Percentiles rank a stretch among this genome's conserved stretches.
Conservation (phyloP, 2,113 vertebrate species). For the Alosa alosa region DNA sequence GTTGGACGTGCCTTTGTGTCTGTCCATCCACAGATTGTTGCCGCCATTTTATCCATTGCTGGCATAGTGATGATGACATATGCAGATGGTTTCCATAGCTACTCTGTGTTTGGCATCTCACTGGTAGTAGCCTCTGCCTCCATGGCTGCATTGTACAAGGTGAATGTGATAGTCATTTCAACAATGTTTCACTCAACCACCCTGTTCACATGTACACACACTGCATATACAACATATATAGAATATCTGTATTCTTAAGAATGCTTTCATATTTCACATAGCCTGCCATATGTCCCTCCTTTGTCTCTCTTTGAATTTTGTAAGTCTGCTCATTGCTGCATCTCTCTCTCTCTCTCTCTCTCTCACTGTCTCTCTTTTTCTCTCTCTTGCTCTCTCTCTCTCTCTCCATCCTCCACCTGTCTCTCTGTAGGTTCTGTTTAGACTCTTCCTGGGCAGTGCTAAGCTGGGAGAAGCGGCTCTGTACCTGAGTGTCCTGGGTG, state of each 20-base stretch:
- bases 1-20: background rate
- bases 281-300: background rate
- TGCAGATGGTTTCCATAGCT: conserved; percentile 82
- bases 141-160: conserved; percentile 84
- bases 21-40: conserved; percentile 73
- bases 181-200: background rate
- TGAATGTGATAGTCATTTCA: conserved; percentile 45
- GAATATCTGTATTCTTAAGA: background rate
- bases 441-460: conserved; percentile 80
- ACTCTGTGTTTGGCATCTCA: conserved; percentile 82
- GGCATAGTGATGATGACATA: conserved; percentile 90
- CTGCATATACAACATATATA: too few relatives aligned
- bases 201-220: background rate
- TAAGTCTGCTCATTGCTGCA: too few relatives aligned
- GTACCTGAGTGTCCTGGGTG: conserved; percentile 79
- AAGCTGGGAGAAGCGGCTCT: conserved; percentile 84
- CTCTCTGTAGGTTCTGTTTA: conserved; percentile 78
- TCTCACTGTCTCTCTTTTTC: background rate
- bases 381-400: background rate
- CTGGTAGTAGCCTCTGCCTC: conserved; percentile 83
- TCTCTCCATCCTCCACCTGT: background rate
- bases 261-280: background rate
- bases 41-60: conserved; percentile 83
- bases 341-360: background rate
- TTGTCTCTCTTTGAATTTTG: background rate